phyloP scores from a whole-genome alignment of 2,888 invertebrate genomes.

The Leptinotarsa peninsularis region DNA sequence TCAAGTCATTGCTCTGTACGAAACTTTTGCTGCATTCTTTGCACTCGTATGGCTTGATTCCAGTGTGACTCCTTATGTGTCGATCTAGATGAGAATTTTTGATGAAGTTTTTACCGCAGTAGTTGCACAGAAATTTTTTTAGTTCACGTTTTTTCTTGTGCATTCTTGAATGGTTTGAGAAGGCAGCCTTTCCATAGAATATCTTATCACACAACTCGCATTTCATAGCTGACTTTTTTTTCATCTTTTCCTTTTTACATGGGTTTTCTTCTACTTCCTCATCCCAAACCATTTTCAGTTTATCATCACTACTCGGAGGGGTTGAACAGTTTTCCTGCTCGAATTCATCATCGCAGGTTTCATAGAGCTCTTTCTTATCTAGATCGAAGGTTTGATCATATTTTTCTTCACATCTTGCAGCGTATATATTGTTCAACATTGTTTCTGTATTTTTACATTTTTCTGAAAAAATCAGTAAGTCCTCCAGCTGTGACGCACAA shows the following conservation, averaged over 20 bases:
- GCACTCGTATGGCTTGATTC: conserved; percentile 42
- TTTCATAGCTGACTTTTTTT: conserved; percentile 16
- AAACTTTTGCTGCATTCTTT: conserved; percentile 41
- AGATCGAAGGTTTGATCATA: conserved; percentile 23
- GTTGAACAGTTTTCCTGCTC: neutral
- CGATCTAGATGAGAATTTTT: conserved; percentile 45
- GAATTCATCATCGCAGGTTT: conserved; percentile 20
- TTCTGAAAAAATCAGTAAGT: conserved; percentile 33
- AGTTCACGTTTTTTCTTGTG: conserved; percentile 37
- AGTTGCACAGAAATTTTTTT: conserved; percentile 44
- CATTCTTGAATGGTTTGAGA: conserved; percentile 39
- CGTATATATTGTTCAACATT: conserved; percentile 28
- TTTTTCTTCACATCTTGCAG: conserved; percentile 19
- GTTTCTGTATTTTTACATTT: conserved; percentile 35
- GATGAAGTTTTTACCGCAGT: conserved; percentile 44
- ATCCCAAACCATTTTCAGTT: neutral
- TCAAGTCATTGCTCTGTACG: conserved; percentile 44
- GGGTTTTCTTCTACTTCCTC: neutral
- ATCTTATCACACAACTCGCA: conserved; percentile 40
- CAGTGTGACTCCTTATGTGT: conserved; percentile 43
- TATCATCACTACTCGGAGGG: neutral
- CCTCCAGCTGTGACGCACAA: conserved; percentile 35
- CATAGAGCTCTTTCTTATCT: conserved; percentile 17
- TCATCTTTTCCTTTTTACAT: neutral
- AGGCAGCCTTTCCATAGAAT: conserved; percentile 37